Evolutionary conservation across 1,140 invertebrate species (phyloP), one percentile per base, ranked within the genome.

Genomic region (Drosophila bocqueti): DNA sequence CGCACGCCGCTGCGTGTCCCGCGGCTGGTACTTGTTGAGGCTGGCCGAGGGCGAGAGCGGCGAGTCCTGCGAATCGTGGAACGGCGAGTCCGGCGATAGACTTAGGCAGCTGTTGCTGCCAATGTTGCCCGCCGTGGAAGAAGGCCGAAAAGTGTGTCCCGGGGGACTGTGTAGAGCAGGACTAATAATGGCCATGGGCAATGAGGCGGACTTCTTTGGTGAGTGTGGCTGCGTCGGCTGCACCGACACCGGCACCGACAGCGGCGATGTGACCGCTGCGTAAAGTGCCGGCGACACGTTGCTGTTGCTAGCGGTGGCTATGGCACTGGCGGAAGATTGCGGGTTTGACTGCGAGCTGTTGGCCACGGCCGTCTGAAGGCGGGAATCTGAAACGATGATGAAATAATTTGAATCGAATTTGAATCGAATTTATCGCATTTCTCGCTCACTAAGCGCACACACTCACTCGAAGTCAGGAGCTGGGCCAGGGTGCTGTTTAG

Each of bases 1-100:
- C 47, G 95, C 96, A 46, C 97, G 94, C 40, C 96, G 94, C 75
- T 97, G 87, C 0, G 81, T 92, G 13, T 93, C 92, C 8, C 91
- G 46, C 21, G 92, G 91, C 66, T 89, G 91, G 68, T 79, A 92
- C 58, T 93, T 93, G 0, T 92, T 92, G 1, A 91, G 45, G 66
- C 83, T 91, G 36, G 94, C 91, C 10, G 94, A 81, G 8, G 94
- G 94, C 74, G 94, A 94, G 10, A 92, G 59, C 15, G 92, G 92
- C 9, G 92, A 91, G 46, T 92, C 92, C 69, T 91, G 91, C 6
- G 84, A 89, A 21, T 93, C 92, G 47, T 84, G 83, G 54, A 93
- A 93, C 45, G 84, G 77, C n/a, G 91, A 92, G 18, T 93, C 92
- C 2, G 92, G 92, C 13, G 92, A 93, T 16, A 93, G 54, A 26